Base-by-base conservation (phyloP, 2,797 vertebrate genomes). In the Hozukius guyotensis region DNA sequence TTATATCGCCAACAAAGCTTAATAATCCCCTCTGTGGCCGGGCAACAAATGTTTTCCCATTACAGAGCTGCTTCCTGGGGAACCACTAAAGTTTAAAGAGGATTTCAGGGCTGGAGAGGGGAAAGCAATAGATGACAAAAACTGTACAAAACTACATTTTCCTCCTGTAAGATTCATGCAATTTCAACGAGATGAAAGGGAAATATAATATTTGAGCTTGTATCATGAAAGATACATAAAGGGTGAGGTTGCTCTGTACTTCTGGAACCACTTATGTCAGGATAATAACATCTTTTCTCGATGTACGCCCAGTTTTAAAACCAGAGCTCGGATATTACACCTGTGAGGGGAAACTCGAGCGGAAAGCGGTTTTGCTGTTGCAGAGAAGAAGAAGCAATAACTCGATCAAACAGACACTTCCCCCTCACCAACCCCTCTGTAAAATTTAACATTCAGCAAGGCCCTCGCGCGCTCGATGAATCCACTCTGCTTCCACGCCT, bases 391-490 rank as follows among this genome's bases (percentile, higher is more conserved):
- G 76, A 73, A 32, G 79, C 78, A 74, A 52, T 18, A 66, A 75
- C 74, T 73, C 10, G 29, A 89, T 82, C 66, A 77, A 89, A 92
- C 67, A 31, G 27, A 79, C 88, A 24, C 75, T 74, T 82, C 64
- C 60, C 6, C 24, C 63, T 56, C 57, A 52, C 60, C 5, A 69
- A 73, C 36, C 73, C 20, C 57, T 8, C 89, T 93, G 84, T 84
- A 78, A 90, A 81, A 92, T 93, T 90, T 76, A 89, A 70, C 77
- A 90, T 88, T 91, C 89, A 82, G 77, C 60, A 2, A 85, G 69
- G 77, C 72, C 73, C 42, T 63, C 1, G 65, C 57, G 69, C 20
- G 27, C 85, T 88, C 64, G 22, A 60, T 85, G 81, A 88, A 89
- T 92, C 81, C 57, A 36, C 83, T 83, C 85, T 31, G 82, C 85